phyloP scores from a whole-genome alignment of 2,113 vertebrate genomes.

The Callionymus lyra region DNA sequence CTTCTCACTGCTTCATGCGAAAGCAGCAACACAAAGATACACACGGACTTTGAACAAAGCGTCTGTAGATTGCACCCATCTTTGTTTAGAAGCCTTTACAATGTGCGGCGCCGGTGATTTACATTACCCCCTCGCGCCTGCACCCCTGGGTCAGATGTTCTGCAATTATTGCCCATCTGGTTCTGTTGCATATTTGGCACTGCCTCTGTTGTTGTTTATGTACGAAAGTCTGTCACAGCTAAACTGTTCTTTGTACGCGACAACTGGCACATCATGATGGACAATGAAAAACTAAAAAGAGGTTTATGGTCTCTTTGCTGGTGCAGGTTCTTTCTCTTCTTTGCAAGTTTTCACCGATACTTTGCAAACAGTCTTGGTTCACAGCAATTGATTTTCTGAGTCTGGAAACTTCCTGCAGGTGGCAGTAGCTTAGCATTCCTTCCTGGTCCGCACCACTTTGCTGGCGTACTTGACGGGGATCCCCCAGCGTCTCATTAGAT shows the following conservation, averaged over 20 bases:
- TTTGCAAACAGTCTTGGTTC: constrained; percentile 46
- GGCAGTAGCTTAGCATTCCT: constrained; percentile 72
- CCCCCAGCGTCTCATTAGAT: constrained; percentile 81
- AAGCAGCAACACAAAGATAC: constrained; percentile 62
- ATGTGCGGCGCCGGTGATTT: constrained; percentile 50
- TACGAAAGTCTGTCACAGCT: constrained; percentile 31
- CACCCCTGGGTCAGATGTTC: constrained; percentile 31
- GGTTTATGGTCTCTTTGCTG: constrained; percentile 54
- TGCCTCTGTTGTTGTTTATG: constrained; percentile 40
- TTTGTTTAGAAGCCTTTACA: constrained; percentile 59
- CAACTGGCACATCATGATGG: constrained; percentile 48
- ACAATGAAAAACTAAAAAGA: constrained; percentile 41
- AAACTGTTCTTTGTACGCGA: constrained; percentile 48
- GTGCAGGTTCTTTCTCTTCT: constrained; percentile 42
- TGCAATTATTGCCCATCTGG: constrained; percentile 61
- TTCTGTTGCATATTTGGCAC: constrained; percentile 63
- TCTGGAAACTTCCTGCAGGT: constrained; percentile 39
- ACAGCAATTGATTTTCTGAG: constrained; percentile 46
- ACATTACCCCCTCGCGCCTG: constrained; percentile 11
- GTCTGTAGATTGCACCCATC: constrained; percentile 47
- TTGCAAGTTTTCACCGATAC: constrained; percentile 20
- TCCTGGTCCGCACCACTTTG: constrained; percentile 79
- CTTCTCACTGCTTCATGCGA: constrained; percentile 66
- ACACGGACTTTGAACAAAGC: constrained; percentile 57
- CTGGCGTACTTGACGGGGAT: constrained; percentile 79